These are phyloP conservation scores for Porites lutea DNA, from an alignment of 64 coral and sea anemone genomes.

Conservation along the genomic window DNA sequence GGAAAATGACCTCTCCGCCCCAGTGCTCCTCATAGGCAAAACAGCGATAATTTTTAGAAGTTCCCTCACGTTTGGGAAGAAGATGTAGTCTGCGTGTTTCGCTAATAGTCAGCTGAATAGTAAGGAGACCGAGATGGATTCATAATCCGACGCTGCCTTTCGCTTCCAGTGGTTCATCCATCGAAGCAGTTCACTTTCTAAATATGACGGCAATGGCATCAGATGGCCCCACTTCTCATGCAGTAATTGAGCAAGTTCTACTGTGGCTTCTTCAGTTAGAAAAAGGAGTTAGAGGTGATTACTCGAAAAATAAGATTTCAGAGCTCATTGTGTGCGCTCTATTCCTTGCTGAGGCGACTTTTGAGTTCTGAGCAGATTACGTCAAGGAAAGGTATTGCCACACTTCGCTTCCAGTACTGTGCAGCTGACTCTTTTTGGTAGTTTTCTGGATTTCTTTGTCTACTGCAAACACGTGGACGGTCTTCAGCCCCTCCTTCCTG, in stretches of 20 bases:
- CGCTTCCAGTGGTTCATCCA: too few relatives aligned
- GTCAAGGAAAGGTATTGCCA: not conserved
- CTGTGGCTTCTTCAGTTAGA: conserved; percentile 6
- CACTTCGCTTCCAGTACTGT: conserved; percentile 55
- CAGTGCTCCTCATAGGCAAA: conserved; percentile 57
- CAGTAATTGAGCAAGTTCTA: conserved; percentile 21
- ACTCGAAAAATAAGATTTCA: conserved; percentile 44
- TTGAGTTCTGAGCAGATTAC: conserved; percentile 32
- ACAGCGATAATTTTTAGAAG: conserved; percentile 50
- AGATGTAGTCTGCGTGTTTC: conserved; percentile 65
- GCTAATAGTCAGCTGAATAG: conserved; percentile 7
- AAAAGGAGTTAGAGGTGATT: not conserved
- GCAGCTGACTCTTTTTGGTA: conserved; percentile 36
- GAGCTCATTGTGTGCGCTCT: conserved; percentile 62
- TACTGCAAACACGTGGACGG: conserved; percentile 7
- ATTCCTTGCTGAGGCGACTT: conserved; percentile 45
- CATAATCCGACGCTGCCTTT: too few relatives aligned
- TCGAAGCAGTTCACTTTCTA: conserved; percentile 45
- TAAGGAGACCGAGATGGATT: conserved; percentile 38
- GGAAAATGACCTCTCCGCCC: too few relatives aligned
- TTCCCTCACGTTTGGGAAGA: conserved; percentile 66
- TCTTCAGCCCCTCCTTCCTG: conserved; percentile 33
- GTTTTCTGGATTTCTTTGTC: conserved; percentile 43
- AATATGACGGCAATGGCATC: conserved; percentile 57
- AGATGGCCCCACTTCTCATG: conserved; percentile 50